Base-by-base conservation (phyloP, 1,140 invertebrate species). In the Drosophila mauritiana region DNA sequence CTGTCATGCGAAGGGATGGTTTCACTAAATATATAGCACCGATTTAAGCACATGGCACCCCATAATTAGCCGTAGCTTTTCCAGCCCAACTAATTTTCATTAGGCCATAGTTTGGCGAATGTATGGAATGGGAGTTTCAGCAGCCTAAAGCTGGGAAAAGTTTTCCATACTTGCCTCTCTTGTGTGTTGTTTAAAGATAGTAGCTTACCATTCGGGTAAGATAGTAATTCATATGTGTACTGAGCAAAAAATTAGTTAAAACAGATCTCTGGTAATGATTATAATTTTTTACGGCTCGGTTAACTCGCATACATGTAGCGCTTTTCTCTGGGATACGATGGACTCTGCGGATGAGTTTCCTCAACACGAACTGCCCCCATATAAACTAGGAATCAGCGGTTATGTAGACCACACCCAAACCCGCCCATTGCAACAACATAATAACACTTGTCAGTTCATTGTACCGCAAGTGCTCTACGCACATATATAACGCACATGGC, bases 361-460 rank as follows among this genome's bases (percentile, higher is more conserved):
- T 63, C 25, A 64, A 43, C 61, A 61, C 67, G 49, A 78, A 78
- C 69, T 61, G 59, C 39, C 59, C 69, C 58, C 56, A 81, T 78
- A 81, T 86, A 82, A 79, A 72, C 82, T 86, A 68, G 83, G 78
- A 88, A 86, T 86, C 82, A 79, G 82, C 78, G 82, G 83, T 79
- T 88, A 52, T 79, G 79, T 79, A 63, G 74, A 81, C 64, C 56
- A 46, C 37, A 53, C 40, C 42, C 49, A 43, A 43, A 42, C 27
- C 10, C 56, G 58, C 34, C 83, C 52, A 34, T 58, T 46, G 34
- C 53, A 59, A 73, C 70, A 86, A 88, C 78, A 86, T 86, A 86
- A 86, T 86, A 82, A 88, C 78, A 86, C 82, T 86, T 86, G 82
- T 86, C 82, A 86, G 82, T 86, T 86, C 82, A 86, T 86, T 86